Conservation (phyloP, 2,113 vertebrate species). For the Platysteira castanea region DNA sequence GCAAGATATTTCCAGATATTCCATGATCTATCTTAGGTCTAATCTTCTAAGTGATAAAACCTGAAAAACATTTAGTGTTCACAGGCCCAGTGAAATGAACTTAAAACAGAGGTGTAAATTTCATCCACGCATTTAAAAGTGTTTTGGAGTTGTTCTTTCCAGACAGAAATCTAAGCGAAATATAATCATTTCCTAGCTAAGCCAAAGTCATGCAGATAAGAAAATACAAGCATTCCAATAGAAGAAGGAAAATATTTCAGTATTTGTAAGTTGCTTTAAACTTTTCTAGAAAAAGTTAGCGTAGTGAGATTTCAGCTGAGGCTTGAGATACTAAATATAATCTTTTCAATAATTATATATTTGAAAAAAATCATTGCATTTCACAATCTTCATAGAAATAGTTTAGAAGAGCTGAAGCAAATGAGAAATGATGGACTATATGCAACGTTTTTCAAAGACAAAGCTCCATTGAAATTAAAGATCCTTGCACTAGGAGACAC, state of each 20-base stretch:
- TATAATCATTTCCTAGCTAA: background rate
- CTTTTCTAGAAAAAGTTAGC: background rate
- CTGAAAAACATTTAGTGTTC: background rate
- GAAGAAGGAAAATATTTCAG: background rate
- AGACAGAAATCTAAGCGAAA: background rate
- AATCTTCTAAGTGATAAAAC: conserved; percentile 1
- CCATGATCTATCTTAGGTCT: background rate
- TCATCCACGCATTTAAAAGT: background rate
- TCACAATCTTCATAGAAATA: background rate
- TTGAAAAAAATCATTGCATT: background rate
- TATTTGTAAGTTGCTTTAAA: background rate
- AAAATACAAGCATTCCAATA: background rate
- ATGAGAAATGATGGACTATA: background rate
- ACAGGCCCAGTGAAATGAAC: background rate
- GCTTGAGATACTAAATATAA: background rate
- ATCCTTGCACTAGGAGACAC: background rate
- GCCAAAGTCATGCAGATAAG: background rate
- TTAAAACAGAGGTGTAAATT: background rate
- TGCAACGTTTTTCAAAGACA: background rate
- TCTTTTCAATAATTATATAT: background rate
- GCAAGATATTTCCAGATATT: background rate
- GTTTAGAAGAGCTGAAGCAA: background rate
- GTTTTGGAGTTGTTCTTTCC: background rate
- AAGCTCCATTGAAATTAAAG: background rate
- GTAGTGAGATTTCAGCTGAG: background rate